A percentile compares a stretch with the other conserved stretches of the same genome.
Conservation (phyloP, 1,140 invertebrate genomes). For the Pogonomyrmex barbatus region DNA sequence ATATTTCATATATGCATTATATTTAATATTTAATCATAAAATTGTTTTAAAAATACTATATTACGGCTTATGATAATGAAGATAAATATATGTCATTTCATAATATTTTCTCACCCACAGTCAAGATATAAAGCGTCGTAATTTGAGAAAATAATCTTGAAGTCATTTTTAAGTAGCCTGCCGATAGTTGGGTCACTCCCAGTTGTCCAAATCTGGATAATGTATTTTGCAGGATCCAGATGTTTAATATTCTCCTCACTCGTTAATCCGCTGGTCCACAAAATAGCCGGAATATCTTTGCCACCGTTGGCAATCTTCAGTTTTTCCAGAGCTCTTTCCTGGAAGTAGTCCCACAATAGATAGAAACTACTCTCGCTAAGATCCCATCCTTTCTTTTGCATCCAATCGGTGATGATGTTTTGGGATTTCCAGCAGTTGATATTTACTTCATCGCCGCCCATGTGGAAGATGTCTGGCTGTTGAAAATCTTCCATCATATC, state of each 20-base stretch:
- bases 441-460: conserved; percentile 95
- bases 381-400: conserved; percentile 88
- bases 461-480: conserved; percentile 92
- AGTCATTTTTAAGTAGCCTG: conserved; percentile 90
- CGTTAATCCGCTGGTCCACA: conserved; percentile 95
- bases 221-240: conserved; percentile 91
- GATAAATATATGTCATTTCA: conserved; percentile 32
- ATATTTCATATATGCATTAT: too few relatives aligned
- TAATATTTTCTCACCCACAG: conserved; percentile 88
- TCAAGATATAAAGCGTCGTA: conserved; percentile 94
- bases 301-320: conserved; percentile 85
- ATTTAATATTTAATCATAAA: too few relatives aligned
- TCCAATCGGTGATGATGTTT: conserved; percentile 89
- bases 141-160: conserved; percentile 92
- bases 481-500: conserved; percentile 90
- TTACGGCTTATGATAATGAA: not conserved
- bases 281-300: conserved; percentile 88
- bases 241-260: conserved; percentile 89
- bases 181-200: conserved; percentile 88
- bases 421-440: conserved; percentile 92
- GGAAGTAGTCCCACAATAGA: conserved; percentile 92
- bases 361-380: conserved; percentile 88
- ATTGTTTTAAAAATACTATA: not conserved
- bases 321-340: conserved; percentile 88
- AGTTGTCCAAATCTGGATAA: conserved; percentile 94